phyloP scores from a whole-genome alignment of 2,888 invertebrate genomes.

The Drosophila affinis region DNA sequence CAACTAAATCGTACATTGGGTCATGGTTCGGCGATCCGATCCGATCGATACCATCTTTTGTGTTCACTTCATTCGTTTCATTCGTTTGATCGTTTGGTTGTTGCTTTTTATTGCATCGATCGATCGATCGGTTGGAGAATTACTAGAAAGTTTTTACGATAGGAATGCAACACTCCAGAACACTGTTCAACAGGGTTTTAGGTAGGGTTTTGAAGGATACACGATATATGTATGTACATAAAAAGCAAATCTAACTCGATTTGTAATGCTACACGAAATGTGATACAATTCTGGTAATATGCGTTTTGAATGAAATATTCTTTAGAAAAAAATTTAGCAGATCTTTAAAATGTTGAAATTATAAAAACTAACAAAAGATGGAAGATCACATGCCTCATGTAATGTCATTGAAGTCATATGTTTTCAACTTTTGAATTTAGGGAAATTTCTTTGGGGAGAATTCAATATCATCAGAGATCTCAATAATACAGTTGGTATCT shows the following conservation, averaged over 20 bases:
- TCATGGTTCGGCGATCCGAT: constrained; percentile 67
- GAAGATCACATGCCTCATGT: too few species aligned
- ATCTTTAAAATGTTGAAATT: too few species aligned
- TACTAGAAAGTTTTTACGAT: constrained; percentile 51
- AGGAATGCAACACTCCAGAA: constrained; percentile 7
- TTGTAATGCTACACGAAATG: too few species aligned
- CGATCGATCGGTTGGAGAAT: constrained; percentile 27
- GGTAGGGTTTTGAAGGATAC: neutral
- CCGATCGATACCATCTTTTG: constrained; percentile 53
- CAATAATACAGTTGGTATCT: neutral
- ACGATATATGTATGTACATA: too few species aligned
- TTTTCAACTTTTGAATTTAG: too few species aligned
- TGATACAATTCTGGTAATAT: too few species aligned
- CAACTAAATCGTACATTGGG: constrained; percentile 75
- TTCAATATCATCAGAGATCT: neutral
- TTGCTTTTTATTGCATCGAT: constrained; percentile 50
- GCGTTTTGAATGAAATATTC: too few species aligned
- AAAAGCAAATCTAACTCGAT: too few species aligned
- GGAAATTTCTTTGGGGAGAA: too few species aligned
- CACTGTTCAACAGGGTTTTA: constrained; percentile 43
- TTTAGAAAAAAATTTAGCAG: too few species aligned
- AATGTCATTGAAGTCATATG: too few species aligned
- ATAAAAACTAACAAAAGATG: too few species aligned
- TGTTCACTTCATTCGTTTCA: constrained; percentile 40
- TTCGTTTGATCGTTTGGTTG: constrained; percentile 8